Evolutionary conservation across 2,888 invertebrate genomes (phyloP), one percentile per base, ranked within the genome.

Genomic region (Drosophila nigritarsus): DNA sequence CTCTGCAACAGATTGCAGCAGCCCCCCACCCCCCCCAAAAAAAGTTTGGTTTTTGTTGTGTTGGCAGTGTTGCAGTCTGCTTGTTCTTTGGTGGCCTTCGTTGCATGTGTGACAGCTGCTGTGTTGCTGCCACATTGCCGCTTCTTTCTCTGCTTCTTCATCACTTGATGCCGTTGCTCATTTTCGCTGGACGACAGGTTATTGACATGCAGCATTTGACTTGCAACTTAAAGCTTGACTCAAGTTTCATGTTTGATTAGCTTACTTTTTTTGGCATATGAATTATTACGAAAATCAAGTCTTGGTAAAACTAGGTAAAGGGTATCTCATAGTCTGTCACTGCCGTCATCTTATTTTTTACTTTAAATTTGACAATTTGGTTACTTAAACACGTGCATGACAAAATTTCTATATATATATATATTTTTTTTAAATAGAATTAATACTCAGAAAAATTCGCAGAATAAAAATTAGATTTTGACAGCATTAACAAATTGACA

Each of bases 1-100:
- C 51, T 79, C 73, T 61, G 83, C 87, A 86, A 84, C 87, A 86
- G 83, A 83, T 84, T 84, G 83, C 77, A 82, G 82, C 70, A 71
- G 73, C 54, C 24, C 18, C 2, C 2, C 2, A 8, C 9, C 9
- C 30, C 30, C 2, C 30, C 30, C 0, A 32, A 32, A 18, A 27
- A 54, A 85, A 81, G 73, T 80, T 85, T 83, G 71, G 55, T 48
- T 59, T 66, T 68, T 55, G 65, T 58, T 66, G 61, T 64, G 32
- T 64, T 68, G 51, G 3, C 61, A 24, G 59, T 53, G 38, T 30
- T 55, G 60, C 49, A 45, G 45, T 45, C 11, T 54, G 36, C 24
- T 54, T 42, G 38, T 38, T 27, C 62, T 51, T 24, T n/a, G 66
- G 27, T 54, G 61, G 73, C 48, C 61, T 71, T 38, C 29, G 50